Percentiles rank a stretch among this genome's conserved stretches.
phyloP scores from a whole-genome alignment of 1,140 invertebrate genomes.

The Dinoponera quadriceps region DNA sequence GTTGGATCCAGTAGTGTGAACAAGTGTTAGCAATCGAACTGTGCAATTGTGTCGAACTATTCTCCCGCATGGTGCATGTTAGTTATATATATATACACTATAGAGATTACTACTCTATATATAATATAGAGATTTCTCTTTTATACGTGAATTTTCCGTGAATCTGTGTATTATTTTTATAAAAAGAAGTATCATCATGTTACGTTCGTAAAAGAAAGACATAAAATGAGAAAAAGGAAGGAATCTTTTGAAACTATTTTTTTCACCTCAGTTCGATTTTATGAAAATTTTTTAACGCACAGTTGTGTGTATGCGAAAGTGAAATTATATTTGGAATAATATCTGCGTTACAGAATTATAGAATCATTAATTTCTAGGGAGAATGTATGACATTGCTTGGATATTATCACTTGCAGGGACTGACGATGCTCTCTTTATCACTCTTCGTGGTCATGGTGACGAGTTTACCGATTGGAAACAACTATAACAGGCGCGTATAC shows the following conservation, averaged over 20 bases:
- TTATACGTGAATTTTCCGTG: too few relatives aligned
- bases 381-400: not conserved
- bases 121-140: too few relatives aligned
- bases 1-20: slow-evolving; percentile 10
- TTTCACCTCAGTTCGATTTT: too few relatives aligned
- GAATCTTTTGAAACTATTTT: too few relatives aligned
- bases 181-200: too few relatives aligned
- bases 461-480: slow-evolving; percentile 20
- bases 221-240: too few relatives aligned
- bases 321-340: not conserved
- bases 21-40: not conserved
- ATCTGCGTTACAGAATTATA: not conserved
- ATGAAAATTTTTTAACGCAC: too few relatives aligned
- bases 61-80: not conserved
- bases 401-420: slow-evolving; percentile 64
- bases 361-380: slow-evolving; percentile 7
- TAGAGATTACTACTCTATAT: too few relatives aligned
- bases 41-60: slow-evolving; percentile 15
- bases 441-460: slow-evolving; percentile 59
- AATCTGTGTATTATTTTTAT: too few relatives aligned
- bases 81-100: not conserved
- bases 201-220: too few relatives aligned
- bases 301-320: too few relatives aligned
- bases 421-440: slow-evolving; percentile 64
- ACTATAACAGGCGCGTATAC: slow-evolving; percentile 4